These are phyloP conservation scores for Mamestra brassicae DNA, from an alignment of 2,888 invertebrate species.

Conservation along the genomic window DNA sequence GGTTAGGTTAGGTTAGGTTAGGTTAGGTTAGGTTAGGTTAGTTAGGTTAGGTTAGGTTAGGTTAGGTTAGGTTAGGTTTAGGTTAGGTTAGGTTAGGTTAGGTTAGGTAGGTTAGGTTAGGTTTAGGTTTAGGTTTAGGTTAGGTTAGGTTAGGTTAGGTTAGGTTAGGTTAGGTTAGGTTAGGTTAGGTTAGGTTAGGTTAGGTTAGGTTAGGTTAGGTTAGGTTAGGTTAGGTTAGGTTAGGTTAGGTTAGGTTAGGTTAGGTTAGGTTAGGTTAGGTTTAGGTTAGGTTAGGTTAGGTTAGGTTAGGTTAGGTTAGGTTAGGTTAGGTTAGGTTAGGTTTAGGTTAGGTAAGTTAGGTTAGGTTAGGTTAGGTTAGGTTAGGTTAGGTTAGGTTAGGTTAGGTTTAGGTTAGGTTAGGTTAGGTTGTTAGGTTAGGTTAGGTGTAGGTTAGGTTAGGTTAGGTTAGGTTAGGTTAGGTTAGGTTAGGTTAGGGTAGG, in stretches of 20 bases:
- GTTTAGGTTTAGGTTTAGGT: slow-evolving; percentile 31
- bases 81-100: slow-evolving; percentile 35
- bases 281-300: slow-evolving; percentile 51
- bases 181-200: no score
- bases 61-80: slow-evolving; percentile 42
- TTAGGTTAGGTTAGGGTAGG: no score
- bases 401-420: slow-evolving; percentile 40
- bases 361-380: slow-evolving; percentile 19
- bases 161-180: no score
- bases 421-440: slow-evolving; percentile 28
- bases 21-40: slow-evolving; percentile 24
- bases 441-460: not conserved
- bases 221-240: no score
- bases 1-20: slow-evolving; percentile 1
- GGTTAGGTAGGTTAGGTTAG: slow-evolving; percentile 38
- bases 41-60: slow-evolving; percentile 38
- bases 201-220: no score
- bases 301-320: slow-evolving; percentile 50
- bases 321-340: slow-evolving; percentile 56
- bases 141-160: not conserved
- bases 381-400: slow-evolving; percentile 6
- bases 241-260: no score
- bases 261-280: slow-evolving; percentile 38
- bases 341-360: slow-evolving; percentile 62
- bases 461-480: slow-evolving; percentile 27